Evolutionary conservation across 2,888 invertebrate genomes (phyloP), one percentile per base, ranked within the genome.

Genomic region (Adelognathus sp.): DNA sequence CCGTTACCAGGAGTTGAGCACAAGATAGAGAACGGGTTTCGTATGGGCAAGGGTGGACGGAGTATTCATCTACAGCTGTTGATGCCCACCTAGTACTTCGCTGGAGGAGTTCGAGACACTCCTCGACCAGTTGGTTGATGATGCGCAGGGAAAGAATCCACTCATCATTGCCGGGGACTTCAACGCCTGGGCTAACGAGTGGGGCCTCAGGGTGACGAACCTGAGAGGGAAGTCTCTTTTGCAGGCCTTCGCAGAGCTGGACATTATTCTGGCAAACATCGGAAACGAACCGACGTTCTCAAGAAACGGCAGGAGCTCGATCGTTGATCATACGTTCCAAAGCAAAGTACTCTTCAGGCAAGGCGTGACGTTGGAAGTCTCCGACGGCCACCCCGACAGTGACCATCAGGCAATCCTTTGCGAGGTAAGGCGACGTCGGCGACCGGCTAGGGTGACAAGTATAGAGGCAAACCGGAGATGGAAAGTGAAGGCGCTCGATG

Each of bases 131-230:
- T 50, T 83, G 1, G 70, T 46, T 27, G 75, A 54, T 14, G 78
- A 78, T 60, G 64, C 76, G 2, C 70, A 64, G 36, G 36, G 31
- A 14, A 27, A 50, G 6, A 29, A 11, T 6, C 81, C 79, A 3
- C 63, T 80, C 1, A 75, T 80, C 14, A 82, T 81, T 6, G 79
- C 76, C n/a, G 81, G 79, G 0, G 82, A 73, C 61, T 79, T 80
- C 56, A 80, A 80, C 33, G 80, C 80, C 14, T 80, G 76, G 74
- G 82, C 76, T 6, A 75, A 66, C 1, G 80, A 82, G n/a, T 78
- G 82, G 77, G 81, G 83, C 7, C 82, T 79, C 64, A 70, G 75
- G 31, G 24, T 52, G 16, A 82, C 82, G 7, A 81, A 79, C 64
- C 46, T 46, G 33, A 39, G 84, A 24, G 81, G 81, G 6, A 39